A percentile compares a stretch with the other conserved stretches of the same genome.
These are phyloP conservation scores for Eidolon dupreanum DNA, from an alignment of 2,797 vertebrate genomes.

Conservation along the genomic window DNA sequence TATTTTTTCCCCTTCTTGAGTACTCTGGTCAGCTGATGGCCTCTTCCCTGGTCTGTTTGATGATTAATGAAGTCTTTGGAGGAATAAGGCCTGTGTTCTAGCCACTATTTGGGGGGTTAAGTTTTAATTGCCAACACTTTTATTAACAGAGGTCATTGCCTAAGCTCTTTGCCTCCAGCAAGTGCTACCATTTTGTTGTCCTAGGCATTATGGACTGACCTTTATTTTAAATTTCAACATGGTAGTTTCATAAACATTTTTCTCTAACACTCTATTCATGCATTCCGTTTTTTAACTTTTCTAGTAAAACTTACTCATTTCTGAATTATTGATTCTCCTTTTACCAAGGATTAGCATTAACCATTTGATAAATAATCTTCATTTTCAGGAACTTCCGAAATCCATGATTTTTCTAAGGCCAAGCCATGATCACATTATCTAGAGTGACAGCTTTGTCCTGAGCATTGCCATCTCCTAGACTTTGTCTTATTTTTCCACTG, in stretches of 20 bases:
- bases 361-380: neutral
- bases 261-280: neutral
- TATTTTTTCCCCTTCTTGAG: neutral
- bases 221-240: neutral
- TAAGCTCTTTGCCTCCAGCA: neutral
- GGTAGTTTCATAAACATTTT: neutral
- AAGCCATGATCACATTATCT: neutral
- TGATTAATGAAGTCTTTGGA: constrained; percentile 59
- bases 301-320: neutral
- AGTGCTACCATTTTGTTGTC: neutral
- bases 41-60: constrained; percentile 25
- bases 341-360: neutral
- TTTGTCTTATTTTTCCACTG: neutral
- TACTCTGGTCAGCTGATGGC: neutral
- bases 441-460: neutral
- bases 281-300: neutral
- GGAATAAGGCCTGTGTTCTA: neutral
- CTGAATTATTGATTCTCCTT: neutral
- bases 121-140: constrained; percentile 17
- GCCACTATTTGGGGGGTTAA: neutral
- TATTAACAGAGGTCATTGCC: neutral
- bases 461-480: neutral
- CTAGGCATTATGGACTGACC: neutral
- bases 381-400: neutral
- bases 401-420: neutral